Evolutionary conservation across 2,888 invertebrate genomes (phyloP).

Genomic region (Drosophila fungiperda): DNA sequence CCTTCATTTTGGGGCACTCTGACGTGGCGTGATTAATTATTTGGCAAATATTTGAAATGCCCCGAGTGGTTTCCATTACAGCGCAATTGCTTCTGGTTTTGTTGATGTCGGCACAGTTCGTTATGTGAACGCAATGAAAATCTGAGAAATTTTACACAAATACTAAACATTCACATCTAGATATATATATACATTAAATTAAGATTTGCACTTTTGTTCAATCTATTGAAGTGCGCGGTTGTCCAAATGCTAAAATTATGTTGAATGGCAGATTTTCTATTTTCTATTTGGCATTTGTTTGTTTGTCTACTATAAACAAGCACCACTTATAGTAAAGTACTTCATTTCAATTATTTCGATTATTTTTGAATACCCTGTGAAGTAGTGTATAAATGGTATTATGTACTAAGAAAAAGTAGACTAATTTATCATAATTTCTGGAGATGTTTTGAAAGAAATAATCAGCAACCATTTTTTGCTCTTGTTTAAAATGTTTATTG

Average conservation of each 20-base stretch:
- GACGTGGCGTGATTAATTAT: constrained; percentile 78
- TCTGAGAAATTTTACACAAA: constrained; percentile 33
- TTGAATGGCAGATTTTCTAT: constrained; percentile 31
- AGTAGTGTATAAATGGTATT: too few relatives aligned
- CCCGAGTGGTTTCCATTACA: constrained; percentile 59
- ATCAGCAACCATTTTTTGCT: fast-evolving
- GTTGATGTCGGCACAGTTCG: neutral
- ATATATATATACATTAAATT: constrained; percentile 55
- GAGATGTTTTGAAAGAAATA: neutral
- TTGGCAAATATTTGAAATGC: constrained; percentile 72
- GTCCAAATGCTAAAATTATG: constrained; percentile 24
- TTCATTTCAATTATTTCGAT: constrained; percentile 44
- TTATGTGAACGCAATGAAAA: constrained; percentile 19
- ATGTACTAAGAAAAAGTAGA: neutral
- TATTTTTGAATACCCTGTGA: neutral
- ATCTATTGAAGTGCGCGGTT: constrained; percentile 41
- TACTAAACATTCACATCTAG: neutral
- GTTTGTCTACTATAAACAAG: constrained; percentile 45
- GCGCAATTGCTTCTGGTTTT: constrained; percentile 8
- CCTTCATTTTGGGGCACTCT: constrained; percentile 21
- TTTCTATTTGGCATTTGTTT: constrained; percentile 30
- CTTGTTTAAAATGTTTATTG: neutral
- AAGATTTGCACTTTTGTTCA: constrained; percentile 61
- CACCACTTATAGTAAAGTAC: constrained; percentile 42
- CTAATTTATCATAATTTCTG: neutral